These are phyloP conservation scores for Stegana nigrithorax DNA, from an alignment of 2,888 invertebrate species.

Conservation along the genomic window DNA sequence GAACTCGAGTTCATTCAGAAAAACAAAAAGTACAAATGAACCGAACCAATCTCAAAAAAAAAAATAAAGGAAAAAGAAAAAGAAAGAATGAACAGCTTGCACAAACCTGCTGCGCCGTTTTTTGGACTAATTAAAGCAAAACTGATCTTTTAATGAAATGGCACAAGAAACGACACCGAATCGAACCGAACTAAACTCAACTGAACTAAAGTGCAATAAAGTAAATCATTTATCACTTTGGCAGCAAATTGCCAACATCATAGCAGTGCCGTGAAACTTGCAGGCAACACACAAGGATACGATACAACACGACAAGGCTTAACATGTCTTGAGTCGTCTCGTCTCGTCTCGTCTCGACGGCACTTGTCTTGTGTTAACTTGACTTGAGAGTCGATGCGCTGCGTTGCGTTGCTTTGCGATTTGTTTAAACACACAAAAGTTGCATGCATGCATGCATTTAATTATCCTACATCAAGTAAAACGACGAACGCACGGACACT, in stretches of 20 bases:
- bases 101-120: background rate
- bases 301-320: too few species aligned
- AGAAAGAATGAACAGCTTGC: background rate
- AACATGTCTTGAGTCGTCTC: too few species aligned
- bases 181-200: background rate
- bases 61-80: background rate
- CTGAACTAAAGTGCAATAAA: background rate
- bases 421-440: too few species aligned
- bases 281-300: too few species aligned
- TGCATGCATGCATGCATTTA: background rate
- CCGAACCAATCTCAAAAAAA: background rate
- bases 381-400: too few species aligned
- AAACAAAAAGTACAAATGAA: background rate
- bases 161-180: background rate
- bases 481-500: background rate
- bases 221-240: conserved; percentile 8
- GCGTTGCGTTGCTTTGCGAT: background rate
- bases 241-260: background rate
- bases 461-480: background rate
- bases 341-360: too few species aligned
- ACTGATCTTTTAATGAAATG: conserved; percentile 1
- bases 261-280: background rate
- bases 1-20: background rate
- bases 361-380: too few species aligned
- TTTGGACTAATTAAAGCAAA: conserved; percentile 4